Base-by-base conservation (phyloP, 2,113 vertebrate species). In the Serilophus lunatus region DNA sequence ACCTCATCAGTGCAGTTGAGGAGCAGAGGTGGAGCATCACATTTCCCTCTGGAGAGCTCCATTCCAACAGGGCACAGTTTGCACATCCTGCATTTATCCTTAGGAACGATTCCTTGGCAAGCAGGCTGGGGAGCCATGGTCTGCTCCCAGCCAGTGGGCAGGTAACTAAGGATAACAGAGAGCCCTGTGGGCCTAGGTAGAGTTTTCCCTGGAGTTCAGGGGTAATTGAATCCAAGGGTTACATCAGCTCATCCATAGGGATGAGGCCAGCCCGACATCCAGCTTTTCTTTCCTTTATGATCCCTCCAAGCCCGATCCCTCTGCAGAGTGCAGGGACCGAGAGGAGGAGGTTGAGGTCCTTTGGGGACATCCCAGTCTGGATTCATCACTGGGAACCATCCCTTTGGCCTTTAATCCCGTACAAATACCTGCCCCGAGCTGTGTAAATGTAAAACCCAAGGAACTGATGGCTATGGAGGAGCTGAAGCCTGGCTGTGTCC, bases 381-480 rank as follows among this genome's bases (percentile, higher is more conserved):
- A 13, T 40, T 90, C 60, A 9, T 17, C 65, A 1, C 44, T 4
- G 0, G 33, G 64, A 57, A 1, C 33, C 3, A 1, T 11, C 22
- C 0, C 0, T 80, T 61, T 6, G 40, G 7, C 56, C 45, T 72
- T 63, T 31, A 18, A 74, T 81, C 38, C 54, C 8, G 0, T 11
- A 23, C 51, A 59, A 84, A 56, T 3, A 5, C 5, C 1, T 8
- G 2, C 8, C 26, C 35, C 1, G 51, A 26, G 33, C 5, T 40
- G 61, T 87, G 14, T 6, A 25, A 16, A 15, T 38, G 18, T 4
- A 20, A 49, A 50, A 29, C 0, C 1, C 59, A 18, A 7, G 25
- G 24, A 0, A 1, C 0, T 15, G 81, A 0, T 33, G 87, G 61
- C 49, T 3, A 1, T 2, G 51, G 3, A 11, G 69, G 18, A 59